Evolutionary conservation across 2,113 vertebrate species (phyloP).

Genomic region (Budorcas taxicolor): DNA sequence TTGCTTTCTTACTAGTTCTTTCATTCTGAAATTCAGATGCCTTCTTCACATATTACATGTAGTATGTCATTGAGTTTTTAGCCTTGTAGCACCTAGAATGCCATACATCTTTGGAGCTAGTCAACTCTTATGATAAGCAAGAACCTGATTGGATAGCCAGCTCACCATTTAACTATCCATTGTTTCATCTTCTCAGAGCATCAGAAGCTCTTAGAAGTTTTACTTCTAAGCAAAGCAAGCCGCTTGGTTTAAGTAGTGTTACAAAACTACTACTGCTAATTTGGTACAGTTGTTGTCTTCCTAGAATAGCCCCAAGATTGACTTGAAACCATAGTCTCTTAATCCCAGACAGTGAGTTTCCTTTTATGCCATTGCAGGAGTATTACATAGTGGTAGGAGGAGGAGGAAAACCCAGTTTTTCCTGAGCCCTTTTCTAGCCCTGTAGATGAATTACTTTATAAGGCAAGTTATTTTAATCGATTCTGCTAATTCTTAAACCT

Average conservation of each 20-base stretch:
- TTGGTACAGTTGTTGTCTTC: conserved; percentile 63
- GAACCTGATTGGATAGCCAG: neutral
- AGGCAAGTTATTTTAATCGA: conserved; percentile 22
- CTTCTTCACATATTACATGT: neutral
- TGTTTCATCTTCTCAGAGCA: neutral
- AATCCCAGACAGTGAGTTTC: conserved; percentile 49
- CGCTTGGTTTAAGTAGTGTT: conserved; percentile 41
- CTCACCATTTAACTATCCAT: neutral
- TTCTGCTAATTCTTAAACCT: conserved; percentile 51
- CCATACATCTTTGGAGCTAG: neutral
- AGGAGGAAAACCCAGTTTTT: neutral
- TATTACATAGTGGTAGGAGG: neutral
- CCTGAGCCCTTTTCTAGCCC: neutral
- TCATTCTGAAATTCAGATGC: neutral
- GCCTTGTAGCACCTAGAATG: neutral
- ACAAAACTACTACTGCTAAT: conserved; percentile 48
- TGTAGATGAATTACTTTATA: neutral
- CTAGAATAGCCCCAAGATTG: conserved; percentile 60
- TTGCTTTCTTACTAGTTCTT: neutral
- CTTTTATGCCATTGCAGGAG: conserved; percentile 20
- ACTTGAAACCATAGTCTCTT: conserved; percentile 47
- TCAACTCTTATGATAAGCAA: neutral
- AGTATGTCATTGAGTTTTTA: neutral
- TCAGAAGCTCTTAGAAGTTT: neutral
- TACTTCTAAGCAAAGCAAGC: conserved; percentile 49